Evolutionary conservation across 2,888 invertebrate genomes (phyloP), one percentile per base, ranked within the genome.

Genomic region (Labia minor): DNA sequence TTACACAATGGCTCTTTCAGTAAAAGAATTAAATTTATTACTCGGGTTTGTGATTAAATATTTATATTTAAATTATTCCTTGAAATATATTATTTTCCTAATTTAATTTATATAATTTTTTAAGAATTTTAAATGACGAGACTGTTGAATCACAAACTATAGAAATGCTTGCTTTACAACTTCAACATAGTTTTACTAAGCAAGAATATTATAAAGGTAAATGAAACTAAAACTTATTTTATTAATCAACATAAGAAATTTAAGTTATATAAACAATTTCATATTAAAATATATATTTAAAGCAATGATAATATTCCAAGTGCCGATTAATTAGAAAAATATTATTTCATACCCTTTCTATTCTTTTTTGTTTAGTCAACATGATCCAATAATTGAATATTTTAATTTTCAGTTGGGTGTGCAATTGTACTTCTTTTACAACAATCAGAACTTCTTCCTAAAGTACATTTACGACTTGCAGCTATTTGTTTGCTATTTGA

Each of bases 151-250:
- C 84, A 67, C 87, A 88, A 75, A 85, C 86, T 21, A 81, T 94
- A 74, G 93, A 94, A 73, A 82, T 83, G 62, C 82, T 94, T 73
- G 86, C 88, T 65, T 81, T 83, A 72, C 88, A 89, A 74, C 81
- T 92, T 61, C 89, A 89, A 75, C 90, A 89, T 75, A 85, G 85
- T 72, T 92, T 93, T 76, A 83, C 86, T 19, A 86, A 86, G 76
- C 83, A 86, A 66, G 90, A 92, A 73, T 86, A 87, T 76, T 92
- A 90, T 74, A 90, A 90, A 79, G 80, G 86, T 86, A 76, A 78
- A 79, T 80, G 75, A n/a, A n/a, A 69, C 19, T 0, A 19, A 61
- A 21, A 33, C 20, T 14, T 65, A 16, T n/a, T 18, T 49, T 16
- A 16, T 61, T 2, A 19, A 61, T 19, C 2, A n/a, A n/a, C n/a